phyloP scores from a whole-genome alignment of 2,797 vertebrate species.

The Semaprochilodus insignis region DNA sequence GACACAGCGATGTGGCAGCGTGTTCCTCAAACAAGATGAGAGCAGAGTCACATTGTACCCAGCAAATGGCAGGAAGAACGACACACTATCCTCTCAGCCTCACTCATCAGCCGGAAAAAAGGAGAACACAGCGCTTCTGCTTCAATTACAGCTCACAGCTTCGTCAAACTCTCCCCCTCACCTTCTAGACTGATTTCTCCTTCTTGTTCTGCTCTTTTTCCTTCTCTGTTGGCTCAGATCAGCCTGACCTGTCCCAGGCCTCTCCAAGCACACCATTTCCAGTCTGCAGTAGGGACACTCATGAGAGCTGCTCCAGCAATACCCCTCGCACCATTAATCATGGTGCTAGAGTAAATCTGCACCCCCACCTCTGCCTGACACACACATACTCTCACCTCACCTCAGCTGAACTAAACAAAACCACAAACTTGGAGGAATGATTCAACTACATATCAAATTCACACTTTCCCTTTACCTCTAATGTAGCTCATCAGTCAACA shows the following conservation, averaged over 20 bases:
- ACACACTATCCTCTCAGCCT: conserved; percentile 40
- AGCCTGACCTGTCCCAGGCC: conserved; percentile 45
- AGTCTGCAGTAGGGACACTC: conserved; percentile 4
- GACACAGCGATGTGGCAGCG: conserved; percentile 47
- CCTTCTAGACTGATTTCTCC: background rate
- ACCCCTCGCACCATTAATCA: conserved; percentile 34
- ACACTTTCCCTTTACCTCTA: background rate
- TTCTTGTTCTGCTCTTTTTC: conserved; percentile 22
- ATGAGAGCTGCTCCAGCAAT: background rate
- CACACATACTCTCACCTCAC: conserved; percentile 13
- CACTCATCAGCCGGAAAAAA: background rate
- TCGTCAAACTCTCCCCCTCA: background rate
- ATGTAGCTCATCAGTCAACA: no score
- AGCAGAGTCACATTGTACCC: conserved; percentile 45
- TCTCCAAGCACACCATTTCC: conserved; percentile 32
- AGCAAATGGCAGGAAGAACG: conserved; percentile 48
- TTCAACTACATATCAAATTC: background rate
- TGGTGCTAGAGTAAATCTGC: background rate
- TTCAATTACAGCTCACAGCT: conserved; percentile 34
- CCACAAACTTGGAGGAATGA: no score
- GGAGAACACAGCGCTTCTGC: conserved; percentile 9
- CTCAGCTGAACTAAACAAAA: conserved; percentile 25
- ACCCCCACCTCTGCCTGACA: background rate
- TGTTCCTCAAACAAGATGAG: conserved; percentile 47
- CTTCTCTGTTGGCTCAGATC: conserved; percentile 37